Percentiles rank a stretch among this genome's conserved stretches.
Conservation (phyloP, 2,888 invertebrate genomes). For the Epinotia ramella region DNA sequence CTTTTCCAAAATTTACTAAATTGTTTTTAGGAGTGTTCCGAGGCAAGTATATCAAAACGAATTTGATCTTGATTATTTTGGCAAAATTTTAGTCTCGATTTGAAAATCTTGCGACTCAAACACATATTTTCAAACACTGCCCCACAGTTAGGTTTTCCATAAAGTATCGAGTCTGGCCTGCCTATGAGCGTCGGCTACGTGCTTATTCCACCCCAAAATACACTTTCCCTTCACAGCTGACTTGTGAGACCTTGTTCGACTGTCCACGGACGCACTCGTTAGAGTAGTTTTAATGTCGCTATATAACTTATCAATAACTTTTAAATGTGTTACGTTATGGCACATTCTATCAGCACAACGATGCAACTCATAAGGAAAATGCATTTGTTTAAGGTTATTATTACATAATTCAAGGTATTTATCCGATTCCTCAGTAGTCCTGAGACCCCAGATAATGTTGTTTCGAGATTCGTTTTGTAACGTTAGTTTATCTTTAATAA, state of each 20-base stretch:
- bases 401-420: slow-evolving; percentile 5
- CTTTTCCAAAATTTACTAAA: slow-evolving; percentile 12
- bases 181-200: slow-evolving; percentile 1
- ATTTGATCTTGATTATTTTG: not conserved
- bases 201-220: slow-evolving; percentile 10
- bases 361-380: not conserved
- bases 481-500: no score
- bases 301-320: slow-evolving; percentile 6
- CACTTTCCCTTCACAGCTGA: slow-evolving; percentile 4
- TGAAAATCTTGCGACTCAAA: slow-evolving; percentile 2
- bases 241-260: not conserved
- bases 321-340: not conserved
- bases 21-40: slow-evolving; percentile 10
- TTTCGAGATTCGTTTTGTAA: no score
- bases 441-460: no score
- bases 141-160: not conserved
- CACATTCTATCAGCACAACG: slow-evolving; percentile 7
- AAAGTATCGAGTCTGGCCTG: not conserved
- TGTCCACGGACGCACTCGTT: not conserved
- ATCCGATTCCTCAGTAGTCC: no score
- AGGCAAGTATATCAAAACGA: not conserved
- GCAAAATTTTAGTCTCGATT: slow-evolving; percentile 9
- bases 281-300: not conserved
- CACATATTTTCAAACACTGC: slow-evolving; percentile 11
- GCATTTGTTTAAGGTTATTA: not conserved